These are phyloP conservation scores for Mionectes olivaceus DNA, from an alignment of 2,797 vertebrate genomes.

Conservation along the genomic window DNA sequence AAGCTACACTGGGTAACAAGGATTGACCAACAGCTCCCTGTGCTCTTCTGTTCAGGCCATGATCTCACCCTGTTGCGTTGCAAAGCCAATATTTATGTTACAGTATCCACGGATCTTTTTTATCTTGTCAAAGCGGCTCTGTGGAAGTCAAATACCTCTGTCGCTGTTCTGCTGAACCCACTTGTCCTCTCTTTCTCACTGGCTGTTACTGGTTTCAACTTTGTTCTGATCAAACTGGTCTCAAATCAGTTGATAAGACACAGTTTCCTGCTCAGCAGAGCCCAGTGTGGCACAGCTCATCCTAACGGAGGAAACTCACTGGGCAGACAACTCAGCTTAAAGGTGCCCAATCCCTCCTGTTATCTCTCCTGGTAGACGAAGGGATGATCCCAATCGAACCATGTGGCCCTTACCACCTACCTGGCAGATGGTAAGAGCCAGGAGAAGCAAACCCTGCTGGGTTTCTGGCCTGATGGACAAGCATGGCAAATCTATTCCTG, in stretches of 20 bases:
- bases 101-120: neutral
- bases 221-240: neutral
- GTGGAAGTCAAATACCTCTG: neutral
- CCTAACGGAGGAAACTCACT: rapidly evolving
- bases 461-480: neutral
- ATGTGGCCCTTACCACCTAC: neutral
- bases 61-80: neutral
- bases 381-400: neutral
- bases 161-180: neutral
- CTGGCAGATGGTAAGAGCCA: neutral
- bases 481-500: neutral
- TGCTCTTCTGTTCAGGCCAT: neutral
- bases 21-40: neutral
- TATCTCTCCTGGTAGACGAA: neutral
- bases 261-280: neutral
- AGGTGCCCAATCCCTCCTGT: neutral
- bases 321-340: neutral
- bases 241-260: neutral
- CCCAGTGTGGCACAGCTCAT: neutral
- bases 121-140: rapidly evolving
- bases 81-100: neutral
- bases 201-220: neutral
- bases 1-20: neutral
- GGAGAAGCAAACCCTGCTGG: neutral
- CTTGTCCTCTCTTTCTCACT: neutral